Base-by-base conservation (phyloP, 2,797 vertebrate species). In the Sparus aurata region DNA sequence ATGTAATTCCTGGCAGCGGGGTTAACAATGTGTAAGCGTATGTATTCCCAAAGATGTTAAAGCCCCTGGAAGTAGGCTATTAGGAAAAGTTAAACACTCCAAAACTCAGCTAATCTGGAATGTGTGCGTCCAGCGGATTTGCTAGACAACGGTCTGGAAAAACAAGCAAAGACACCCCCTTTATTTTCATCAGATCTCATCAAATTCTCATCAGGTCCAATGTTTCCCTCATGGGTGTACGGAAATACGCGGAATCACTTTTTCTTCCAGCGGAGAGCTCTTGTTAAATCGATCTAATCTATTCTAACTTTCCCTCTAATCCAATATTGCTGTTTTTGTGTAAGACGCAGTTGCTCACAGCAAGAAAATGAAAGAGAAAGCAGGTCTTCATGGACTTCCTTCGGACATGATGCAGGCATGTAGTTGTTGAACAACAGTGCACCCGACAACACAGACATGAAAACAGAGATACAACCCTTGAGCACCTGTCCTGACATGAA, bases 401-500 rank as follows among this genome's bases (percentile, higher is more conserved):
- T 75, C 23, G 70, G 50, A 65, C 50, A 30, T 57, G 49, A 30
- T 61, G 49, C 20, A 65, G 69, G 49, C 23, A 55, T 49, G 41
- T 11, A 46, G 30, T 17, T 30, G 30, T 17, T 30, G 25, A 80
- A 47, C 30, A 70, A 49, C 61, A 59, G 43, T 41, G 15, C 25
- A 25, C 53, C 13, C 30, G 43, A 12, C 23, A 38, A 63, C 20
- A 59, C n/a, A 23, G 17, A 60, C 47, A 73, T 68, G 15, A 52
- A 79, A 50, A 69, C 22, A 85, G 11, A 43, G 22, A 34, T n/a
- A 16, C n/a, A 78, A 34, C 49, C 70, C 50, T 8, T 27, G 22
- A 71, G 52, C 84, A 85, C 75, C 73, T 83, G 76, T 60, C 54
- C 54, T 25, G 34, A 61, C 22, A 58, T 47, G 13, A 61, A 47